phyloP scores from a whole-genome alignment of 2,888 invertebrate species.

The Tromatobia lineatoria region DNA sequence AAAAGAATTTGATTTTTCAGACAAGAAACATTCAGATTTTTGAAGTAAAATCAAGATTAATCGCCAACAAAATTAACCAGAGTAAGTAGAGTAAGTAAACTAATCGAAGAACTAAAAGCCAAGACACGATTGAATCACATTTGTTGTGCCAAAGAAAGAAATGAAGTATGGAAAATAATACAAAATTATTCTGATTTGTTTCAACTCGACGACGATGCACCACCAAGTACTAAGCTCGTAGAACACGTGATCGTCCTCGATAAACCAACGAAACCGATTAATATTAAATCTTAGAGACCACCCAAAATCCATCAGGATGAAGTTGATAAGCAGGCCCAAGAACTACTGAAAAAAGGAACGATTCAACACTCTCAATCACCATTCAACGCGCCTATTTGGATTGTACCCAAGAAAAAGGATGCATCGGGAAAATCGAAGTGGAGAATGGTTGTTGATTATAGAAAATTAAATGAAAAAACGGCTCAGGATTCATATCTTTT shows the following conservation, averaged over 20 bases:
- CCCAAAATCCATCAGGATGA: conserved; percentile 12
- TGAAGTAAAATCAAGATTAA: too few relatives aligned
- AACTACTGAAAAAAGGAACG: too few relatives aligned
- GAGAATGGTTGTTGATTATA: background rate
- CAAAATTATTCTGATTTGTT: conserved; percentile 49
- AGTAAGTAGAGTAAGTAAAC: conserved; percentile 35
- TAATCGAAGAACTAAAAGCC: conserved; percentile 23
- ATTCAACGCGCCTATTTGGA: too few relatives aligned
- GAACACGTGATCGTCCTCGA: conserved; percentile 55
- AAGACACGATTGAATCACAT: conserved; percentile 32
- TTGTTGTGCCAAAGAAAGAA: background rate
- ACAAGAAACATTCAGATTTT: conserved; percentile 37
- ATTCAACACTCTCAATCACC: too few relatives aligned
- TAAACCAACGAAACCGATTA: conserved; percentile 37
- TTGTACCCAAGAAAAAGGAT: too few relatives aligned
- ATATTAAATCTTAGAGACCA: conserved; percentile 13
- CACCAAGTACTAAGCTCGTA: conserved; percentile 46
- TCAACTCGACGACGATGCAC: conserved; percentile 47
- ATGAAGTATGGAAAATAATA: conserved; percentile 45
- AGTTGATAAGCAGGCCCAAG: conserved; percentile 22
- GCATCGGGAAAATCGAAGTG: background rate
- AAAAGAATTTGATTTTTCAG: conserved; percentile 47
- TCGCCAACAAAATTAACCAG: conserved; percentile 42
- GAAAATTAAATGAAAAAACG: background rate
- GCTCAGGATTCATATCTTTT: background rate